phyloP scores from a whole-genome alignment of 2,888 invertebrate species.

The Papilio gigon region DNA sequence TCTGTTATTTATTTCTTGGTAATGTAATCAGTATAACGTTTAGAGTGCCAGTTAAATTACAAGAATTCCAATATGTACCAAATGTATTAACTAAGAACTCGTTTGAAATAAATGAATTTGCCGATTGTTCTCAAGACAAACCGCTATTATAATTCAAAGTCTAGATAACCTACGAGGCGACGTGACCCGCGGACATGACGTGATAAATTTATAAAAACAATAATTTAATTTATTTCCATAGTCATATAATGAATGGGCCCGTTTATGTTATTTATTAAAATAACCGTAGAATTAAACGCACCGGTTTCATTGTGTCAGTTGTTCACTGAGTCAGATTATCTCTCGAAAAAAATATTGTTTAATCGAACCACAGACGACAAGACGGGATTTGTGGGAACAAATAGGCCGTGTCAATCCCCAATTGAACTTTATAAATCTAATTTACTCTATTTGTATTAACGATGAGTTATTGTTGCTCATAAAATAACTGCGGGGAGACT shows the following conservation, averaged over 20 bases:
- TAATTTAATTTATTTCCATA: conserved; percentile 21
- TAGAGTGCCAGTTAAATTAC: not conserved
- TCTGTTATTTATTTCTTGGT: not conserved
- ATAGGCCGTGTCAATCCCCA: conserved; percentile 71
- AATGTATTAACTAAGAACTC: not conserved
- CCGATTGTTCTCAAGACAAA: conserved; percentile 31
- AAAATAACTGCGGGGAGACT: not conserved
- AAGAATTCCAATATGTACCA: not conserved
- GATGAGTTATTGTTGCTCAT: conserved; percentile 61
- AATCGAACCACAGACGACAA: conserved; percentile 59
- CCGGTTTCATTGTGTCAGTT: conserved; percentile 14
- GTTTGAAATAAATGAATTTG: conserved; percentile 10
- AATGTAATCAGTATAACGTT: not conserved
- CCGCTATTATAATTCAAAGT: conserved; percentile 34
- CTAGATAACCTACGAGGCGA: conserved; percentile 35
- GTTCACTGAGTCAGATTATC: conserved; percentile 41
- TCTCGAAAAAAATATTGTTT: conserved; percentile 47
- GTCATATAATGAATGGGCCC: conserved; percentile 25
- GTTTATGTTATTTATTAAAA: conserved; percentile 34
- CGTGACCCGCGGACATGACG: conserved; percentile 23
- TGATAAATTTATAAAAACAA: conserved; percentile 28
- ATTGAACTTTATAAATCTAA: conserved; percentile 75
- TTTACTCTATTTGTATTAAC: conserved; percentile 62
- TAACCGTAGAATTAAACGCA: conserved; percentile 22
- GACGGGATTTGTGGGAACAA: conserved; percentile 63